Conservation (phyloP, 1,140 invertebrate genomes). For the Drosophila trapezifrons region DNA sequence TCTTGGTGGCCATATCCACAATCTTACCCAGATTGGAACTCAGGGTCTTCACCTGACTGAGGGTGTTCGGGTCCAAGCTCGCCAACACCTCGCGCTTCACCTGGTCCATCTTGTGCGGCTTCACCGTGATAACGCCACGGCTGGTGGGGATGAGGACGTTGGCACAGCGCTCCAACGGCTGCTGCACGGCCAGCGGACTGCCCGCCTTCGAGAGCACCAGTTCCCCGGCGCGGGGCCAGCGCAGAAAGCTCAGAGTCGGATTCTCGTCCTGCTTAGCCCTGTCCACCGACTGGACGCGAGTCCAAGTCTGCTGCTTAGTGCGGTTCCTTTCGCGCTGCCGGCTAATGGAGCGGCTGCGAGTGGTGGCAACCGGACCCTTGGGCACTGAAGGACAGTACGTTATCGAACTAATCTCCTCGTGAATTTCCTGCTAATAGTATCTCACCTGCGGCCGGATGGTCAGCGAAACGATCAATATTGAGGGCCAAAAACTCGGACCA, state of each 20-base stretch:
- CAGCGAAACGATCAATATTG: constrained; percentile 10
- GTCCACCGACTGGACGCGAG: not conserved
- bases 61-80: constrained; percentile 52
- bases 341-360: not conserved
- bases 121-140: no score
- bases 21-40: constrained; percentile 34
- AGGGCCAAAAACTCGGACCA: constrained; percentile 42
- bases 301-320: not conserved
- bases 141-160: constrained; percentile 86
- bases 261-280: not conserved
- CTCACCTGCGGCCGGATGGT: not conserved
- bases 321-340: not conserved
- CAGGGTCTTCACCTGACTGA: constrained; percentile 22
- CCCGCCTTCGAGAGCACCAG: constrained; percentile 85
- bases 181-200: constrained; percentile 86
- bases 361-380: no score
- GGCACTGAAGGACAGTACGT: no score
- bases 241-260: no score
- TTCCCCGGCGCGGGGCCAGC: no score
- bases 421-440: no score
- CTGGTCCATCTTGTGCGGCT: not conserved
- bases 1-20: constrained; percentile 45
- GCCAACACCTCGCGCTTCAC: constrained; percentile 60
- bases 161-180: constrained; percentile 80
- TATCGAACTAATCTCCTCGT: no score